Evolutionary conservation across 2,797 vertebrate genomes (phyloP).

Genomic region (Lindbergichthys nudifrons): DNA sequence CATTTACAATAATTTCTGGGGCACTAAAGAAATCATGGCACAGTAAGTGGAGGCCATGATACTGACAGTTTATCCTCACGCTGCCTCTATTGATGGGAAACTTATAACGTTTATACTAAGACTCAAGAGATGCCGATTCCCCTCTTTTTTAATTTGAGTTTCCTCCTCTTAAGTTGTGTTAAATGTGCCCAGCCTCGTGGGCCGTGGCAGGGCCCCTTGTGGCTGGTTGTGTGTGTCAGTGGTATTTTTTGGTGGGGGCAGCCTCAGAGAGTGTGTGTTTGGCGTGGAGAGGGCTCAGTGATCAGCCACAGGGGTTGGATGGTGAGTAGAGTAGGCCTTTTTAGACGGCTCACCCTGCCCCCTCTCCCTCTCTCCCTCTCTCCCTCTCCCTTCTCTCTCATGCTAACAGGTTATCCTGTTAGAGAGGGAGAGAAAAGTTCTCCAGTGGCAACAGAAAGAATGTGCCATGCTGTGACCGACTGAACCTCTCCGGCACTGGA

Average conservation of each 20-base stretch:
- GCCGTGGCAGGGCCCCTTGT: conserved; percentile 50
- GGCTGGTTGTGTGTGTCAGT: conserved; percentile 57
- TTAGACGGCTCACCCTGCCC: conserved; percentile 61
- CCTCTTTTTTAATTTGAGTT: conserved; percentile 22
- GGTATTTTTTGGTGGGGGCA: conserved; percentile 43
- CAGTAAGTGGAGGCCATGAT: conserved; percentile 7
- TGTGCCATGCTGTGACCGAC: conserved; percentile 80
- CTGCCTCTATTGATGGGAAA: conserved; percentile 12
- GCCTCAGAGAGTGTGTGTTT: conserved; percentile 60
- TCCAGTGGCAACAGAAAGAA: conserved; percentile 87
- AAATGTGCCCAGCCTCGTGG: conserved; percentile 12
- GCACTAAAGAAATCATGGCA: conserved; percentile 45
- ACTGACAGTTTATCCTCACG: neutral
- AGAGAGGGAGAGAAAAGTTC: conserved; percentile 79
- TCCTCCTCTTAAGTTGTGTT: conserved; percentile 11
- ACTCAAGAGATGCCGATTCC: neutral
- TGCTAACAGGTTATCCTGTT: conserved; percentile 81
- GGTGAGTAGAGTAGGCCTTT: conserved; percentile 78
- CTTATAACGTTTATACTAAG: conserved; percentile 16
- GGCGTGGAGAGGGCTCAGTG: conserved; percentile 69
- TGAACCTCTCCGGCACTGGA: conserved; percentile 72
- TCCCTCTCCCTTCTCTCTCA: conserved; percentile 28
- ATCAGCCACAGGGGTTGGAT: conserved; percentile 73
- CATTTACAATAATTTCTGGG: conserved; percentile 67
- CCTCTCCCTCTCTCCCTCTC: conserved; percentile 4